Evolutionary conservation across 2,113 vertebrate genomes (phyloP).

Genomic region (Sterna hirundo): DNA sequence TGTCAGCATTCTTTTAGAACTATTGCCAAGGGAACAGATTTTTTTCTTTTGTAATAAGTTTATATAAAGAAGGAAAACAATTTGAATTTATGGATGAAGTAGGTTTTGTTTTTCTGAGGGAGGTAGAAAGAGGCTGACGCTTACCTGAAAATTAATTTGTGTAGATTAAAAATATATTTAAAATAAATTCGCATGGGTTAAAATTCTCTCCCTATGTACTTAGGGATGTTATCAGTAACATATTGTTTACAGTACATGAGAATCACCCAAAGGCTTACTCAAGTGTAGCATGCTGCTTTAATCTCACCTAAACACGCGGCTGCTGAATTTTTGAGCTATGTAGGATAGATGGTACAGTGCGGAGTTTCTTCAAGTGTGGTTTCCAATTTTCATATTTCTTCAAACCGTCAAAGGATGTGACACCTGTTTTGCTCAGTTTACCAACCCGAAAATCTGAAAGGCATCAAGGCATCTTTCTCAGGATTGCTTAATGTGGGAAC

Average conservation of each 20-base stretch:
- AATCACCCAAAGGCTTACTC: background rate
- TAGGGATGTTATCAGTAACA: background rate
- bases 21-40: background rate
- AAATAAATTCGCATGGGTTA: background rate
- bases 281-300: background rate
- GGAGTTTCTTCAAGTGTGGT: background rate
- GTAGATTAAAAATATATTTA: background rate
- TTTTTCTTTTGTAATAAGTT: background rate
- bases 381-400: background rate
- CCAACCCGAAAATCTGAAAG: background rate
- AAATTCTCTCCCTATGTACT: background rate
- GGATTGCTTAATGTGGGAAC: background rate
- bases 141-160: background rate
- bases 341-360: too few species aligned
- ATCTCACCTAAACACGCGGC: background rate
- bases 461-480: background rate
- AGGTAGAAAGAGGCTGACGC: background rate
- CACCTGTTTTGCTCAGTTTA: background rate
- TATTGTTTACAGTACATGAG: background rate
- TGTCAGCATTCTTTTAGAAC: slow-evolving; percentile 33
- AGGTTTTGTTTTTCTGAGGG: background rate
- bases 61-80: background rate
- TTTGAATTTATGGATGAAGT: background rate
- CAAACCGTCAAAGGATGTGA: background rate
- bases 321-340: background rate